phyloP scores from a whole-genome alignment of 2,113 vertebrate genomes.

The Prochilodus magdalenae region DNA sequence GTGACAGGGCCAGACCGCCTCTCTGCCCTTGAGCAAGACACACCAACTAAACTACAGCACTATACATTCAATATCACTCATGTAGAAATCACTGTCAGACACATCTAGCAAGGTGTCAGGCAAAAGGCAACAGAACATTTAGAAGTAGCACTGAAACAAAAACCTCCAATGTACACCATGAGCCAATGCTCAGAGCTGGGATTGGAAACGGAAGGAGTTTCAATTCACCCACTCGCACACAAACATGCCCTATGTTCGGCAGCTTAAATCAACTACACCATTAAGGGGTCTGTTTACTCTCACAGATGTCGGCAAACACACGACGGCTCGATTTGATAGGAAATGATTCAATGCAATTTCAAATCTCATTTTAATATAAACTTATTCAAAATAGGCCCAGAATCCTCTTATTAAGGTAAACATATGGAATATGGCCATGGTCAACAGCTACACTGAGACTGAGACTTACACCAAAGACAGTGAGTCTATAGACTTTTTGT shows the following conservation, averaged over 20 bases:
- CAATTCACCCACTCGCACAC: background rate
- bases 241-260: background rate
- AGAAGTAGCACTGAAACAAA: background rate
- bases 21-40: constrained; percentile 51
- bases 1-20: constrained; percentile 37
- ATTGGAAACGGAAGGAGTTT: background rate
- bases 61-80: constrained; percentile 41
- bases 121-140: background rate
- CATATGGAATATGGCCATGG: too few species aligned
- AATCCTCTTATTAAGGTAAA: too few species aligned
- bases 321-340: background rate
- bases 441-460: too few species aligned
- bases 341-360: background rate
- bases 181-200: too few species aligned
- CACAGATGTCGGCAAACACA: background rate
- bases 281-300: too few species aligned
- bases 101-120: background rate
- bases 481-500: too few species aligned
- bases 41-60: constrained; percentile 45
- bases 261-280: background rate
- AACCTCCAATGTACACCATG: background rate
- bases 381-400: too few species aligned
- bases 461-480: too few species aligned
- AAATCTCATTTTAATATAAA: too few species aligned
- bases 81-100: constrained; percentile 36